Percentiles rank a stretch among this genome's conserved stretches.
Conservation (phyloP, 2,888 invertebrate genomes). For the Cryptops parisi region DNA sequence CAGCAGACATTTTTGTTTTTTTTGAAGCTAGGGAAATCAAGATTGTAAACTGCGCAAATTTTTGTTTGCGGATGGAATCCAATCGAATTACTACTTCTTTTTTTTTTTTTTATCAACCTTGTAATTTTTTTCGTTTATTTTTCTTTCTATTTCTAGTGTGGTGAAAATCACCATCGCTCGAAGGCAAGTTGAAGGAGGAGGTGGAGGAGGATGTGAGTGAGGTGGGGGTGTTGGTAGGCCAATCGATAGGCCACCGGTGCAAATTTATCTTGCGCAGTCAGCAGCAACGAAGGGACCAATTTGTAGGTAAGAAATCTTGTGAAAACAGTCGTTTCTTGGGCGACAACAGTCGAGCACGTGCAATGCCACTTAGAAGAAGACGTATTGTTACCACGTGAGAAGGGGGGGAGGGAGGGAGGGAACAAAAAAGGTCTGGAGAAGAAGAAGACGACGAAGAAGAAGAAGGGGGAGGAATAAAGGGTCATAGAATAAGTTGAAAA, state of each 20-base stretch:
- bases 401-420: not conserved
- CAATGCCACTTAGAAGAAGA: slow-evolving; percentile 11
- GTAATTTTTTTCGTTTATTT: no score
- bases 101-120: not conserved
- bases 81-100: not conserved
- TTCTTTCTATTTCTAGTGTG: no score
- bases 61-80: no score
- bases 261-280: slow-evolving; percentile 9
- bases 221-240: not conserved
- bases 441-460: not conserved
- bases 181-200: not conserved
- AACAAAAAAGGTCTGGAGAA: not conserved
- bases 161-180: no score
- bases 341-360: slow-evolving; percentile 9
- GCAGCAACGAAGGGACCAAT: slow-evolving; percentile 8
- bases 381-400: slow-evolving; percentile 3
- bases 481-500: not conserved
- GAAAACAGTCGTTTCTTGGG: not conserved
- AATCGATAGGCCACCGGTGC: not conserved
- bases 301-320: slow-evolving; percentile 13
- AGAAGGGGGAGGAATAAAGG: not conserved
- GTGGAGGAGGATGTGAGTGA: not conserved
- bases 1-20: no score
- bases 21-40: no score
- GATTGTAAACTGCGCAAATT: no score